phyloP scores from a whole-genome alignment of 2,113 vertebrate genomes.

The Vombatus ursinus region DNA sequence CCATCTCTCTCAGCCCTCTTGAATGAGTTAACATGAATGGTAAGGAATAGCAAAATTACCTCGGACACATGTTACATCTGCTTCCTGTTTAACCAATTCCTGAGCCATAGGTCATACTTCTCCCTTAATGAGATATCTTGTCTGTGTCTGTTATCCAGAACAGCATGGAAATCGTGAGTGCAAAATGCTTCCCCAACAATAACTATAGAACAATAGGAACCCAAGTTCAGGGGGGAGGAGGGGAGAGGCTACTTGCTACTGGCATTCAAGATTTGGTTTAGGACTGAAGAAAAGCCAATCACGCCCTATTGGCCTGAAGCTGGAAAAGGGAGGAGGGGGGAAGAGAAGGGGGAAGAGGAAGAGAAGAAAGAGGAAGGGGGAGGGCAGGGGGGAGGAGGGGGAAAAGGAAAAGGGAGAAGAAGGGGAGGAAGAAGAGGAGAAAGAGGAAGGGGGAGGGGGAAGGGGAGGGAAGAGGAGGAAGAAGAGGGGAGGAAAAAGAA shows the following conservation, averaged over 20 bases:
- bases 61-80: background rate
- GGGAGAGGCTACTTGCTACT: background rate
- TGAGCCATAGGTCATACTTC: background rate
- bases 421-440: too few relatives aligned
- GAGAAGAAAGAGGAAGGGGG: background rate
- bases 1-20: background rate
- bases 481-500: background rate
- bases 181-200: background rate
- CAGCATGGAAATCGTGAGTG: background rate
- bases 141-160: background rate
- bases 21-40: background rate
- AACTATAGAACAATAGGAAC: background rate
- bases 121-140: background rate
- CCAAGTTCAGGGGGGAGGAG: background rate
- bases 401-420: background rate
- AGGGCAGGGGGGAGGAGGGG: background rate
- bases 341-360: background rate
- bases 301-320: background rate
- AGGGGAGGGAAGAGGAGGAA: too few relatives aligned
- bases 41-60: background rate
- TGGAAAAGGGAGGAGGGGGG: background rate
- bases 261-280: background rate
- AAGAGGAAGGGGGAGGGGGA: background rate
- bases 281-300: background rate
- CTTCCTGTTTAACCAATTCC: background rate